phyloP scores from a whole-genome alignment of 2,113 vertebrate genomes.

The Vulpes vulpes region DNA sequence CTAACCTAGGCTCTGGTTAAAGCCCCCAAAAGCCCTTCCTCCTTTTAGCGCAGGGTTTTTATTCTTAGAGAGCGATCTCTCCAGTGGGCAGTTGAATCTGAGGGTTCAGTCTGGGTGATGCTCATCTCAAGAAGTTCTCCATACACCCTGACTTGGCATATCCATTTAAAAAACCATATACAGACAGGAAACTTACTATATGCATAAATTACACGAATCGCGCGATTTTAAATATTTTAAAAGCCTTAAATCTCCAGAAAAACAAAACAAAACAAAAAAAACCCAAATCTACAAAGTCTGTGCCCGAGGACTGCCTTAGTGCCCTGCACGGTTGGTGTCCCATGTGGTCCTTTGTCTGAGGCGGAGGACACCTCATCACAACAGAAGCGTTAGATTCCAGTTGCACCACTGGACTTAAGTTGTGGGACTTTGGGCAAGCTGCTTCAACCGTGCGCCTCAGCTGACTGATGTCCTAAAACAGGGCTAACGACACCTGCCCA shows the following conservation, averaged over 20 bases:
- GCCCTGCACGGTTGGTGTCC: not conserved
- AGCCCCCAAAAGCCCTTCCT: not conserved
- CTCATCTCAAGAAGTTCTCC: slow-evolving; percentile 22
- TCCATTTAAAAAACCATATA: not conserved
- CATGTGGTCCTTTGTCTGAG: slow-evolving; percentile 64
- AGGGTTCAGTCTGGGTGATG: not conserved
- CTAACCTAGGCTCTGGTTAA: not conserved
- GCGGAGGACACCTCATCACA: not conserved
- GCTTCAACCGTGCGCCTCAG: not conserved
- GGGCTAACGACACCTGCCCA: not conserved
- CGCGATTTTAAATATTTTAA: not conserved
- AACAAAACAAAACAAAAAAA: slow-evolving; percentile 5
- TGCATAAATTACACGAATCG: not conserved
- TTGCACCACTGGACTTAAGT: not conserved
- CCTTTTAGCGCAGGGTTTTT: not conserved
- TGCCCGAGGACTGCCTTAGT: not conserved
- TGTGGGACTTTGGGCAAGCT: not conserved
- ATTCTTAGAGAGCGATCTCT: not conserved
- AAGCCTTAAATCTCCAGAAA: not conserved
- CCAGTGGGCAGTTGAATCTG: not conserved
- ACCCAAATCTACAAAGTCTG: not conserved
- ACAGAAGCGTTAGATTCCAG: not conserved
- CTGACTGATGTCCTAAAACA: slow-evolving; percentile 4
- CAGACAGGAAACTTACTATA: not conserved
- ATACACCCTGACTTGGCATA: not conserved